A percentile compares a stretch with the other conserved stretches of the same genome.
phyloP scores from a whole-genome alignment of 2,888 invertebrate genomes.

The Enchytraeus crypticus region DNA sequence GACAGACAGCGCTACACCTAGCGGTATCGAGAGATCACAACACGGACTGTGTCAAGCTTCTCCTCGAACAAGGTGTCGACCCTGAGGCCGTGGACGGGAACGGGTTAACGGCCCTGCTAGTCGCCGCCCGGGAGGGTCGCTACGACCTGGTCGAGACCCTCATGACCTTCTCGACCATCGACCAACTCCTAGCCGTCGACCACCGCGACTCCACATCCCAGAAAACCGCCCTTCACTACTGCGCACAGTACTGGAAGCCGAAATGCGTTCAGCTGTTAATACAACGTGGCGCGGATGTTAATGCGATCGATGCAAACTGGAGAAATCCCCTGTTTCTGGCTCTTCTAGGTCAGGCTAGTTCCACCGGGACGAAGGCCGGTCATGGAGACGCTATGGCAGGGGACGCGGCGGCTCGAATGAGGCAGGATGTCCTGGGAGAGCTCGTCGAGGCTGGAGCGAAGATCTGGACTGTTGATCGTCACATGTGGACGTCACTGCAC shows the following conservation, averaged over 20 bases:
- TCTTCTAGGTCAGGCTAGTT: background rate
- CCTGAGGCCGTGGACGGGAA: background rate
- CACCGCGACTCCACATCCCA: background rate
- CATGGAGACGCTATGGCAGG: background rate
- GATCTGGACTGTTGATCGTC: background rate
- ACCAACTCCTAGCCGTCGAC: background rate
- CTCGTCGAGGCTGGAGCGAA: background rate
- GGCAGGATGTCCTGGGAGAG: background rate
- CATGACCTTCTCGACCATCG: background rate
- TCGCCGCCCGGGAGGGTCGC: background rate
- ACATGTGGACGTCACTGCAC: background rate
- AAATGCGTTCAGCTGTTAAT: background rate
- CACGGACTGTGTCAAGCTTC: background rate
- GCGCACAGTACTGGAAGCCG: background rate
- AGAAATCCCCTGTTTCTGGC: background rate
- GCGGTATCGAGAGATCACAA: background rate
- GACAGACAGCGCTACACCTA: background rate
- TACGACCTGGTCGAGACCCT: background rate
- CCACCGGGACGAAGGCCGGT: background rate
- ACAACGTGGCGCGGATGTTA: background rate
- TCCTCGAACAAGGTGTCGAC: background rate
- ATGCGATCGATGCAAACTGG: background rate
- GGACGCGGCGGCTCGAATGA: background rate
- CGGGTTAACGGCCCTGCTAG: background rate
- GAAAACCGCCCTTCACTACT: background rate